phyloP scores from a whole-genome alignment of 2,888 invertebrate species.

The Nomada flava region DNA sequence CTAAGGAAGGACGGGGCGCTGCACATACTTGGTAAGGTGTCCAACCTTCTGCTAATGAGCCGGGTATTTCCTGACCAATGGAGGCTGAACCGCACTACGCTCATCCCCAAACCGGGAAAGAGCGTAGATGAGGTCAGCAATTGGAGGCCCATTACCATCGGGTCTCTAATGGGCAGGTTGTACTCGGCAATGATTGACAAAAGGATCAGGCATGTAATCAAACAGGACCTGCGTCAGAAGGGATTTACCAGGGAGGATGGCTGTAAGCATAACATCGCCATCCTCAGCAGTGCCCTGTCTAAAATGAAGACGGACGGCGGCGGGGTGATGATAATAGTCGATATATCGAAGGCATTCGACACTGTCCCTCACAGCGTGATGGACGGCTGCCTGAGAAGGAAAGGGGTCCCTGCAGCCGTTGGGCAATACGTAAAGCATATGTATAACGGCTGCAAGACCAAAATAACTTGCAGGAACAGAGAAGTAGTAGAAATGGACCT shows the following conservation, averaged over 20 bases:
- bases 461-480: background rate
- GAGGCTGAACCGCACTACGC: background rate
- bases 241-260: background rate
- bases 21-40: background rate
- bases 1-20: background rate
- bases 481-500: background rate
- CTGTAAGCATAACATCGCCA: background rate
- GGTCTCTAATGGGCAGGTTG: background rate
- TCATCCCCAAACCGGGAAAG: too few relatives aligned
- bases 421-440: background rate
- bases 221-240: background rate
- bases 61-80: background rate
- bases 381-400: accelerated
- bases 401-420: background rate
- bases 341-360: background rate
- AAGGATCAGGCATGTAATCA: accelerated
- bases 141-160: too few relatives aligned
- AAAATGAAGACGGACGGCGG: background rate
- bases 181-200: constrained; percentile 1
- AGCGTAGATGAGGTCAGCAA: too few relatives aligned
- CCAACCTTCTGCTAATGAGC: background rate
- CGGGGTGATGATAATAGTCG: background rate
- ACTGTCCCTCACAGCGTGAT: background rate
- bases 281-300: background rate
- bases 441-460: background rate